Conservation (phyloP, 2,888 invertebrate species). For the Cataglyphis altisquamis region DNA sequence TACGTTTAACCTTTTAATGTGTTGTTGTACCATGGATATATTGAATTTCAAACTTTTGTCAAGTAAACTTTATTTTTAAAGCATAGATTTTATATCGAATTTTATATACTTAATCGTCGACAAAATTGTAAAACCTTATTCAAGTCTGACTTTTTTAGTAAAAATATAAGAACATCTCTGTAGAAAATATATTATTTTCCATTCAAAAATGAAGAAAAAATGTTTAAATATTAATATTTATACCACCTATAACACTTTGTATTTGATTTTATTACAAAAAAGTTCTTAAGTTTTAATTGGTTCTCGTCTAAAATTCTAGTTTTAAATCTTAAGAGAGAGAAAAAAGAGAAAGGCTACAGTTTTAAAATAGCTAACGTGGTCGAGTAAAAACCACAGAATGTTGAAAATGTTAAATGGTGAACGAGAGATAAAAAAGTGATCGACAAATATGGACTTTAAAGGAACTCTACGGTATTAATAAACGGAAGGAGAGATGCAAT, state of each 20-base stretch:
- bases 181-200: background rate
- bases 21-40: slow-evolving; percentile 13
- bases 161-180: background rate
- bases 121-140: slow-evolving; percentile 2
- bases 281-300: background rate
- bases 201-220: background rate
- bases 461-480: slow-evolving; percentile 18
- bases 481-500: background rate
- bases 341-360: background rate
- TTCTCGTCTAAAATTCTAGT: background rate
- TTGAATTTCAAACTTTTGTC: slow-evolving; percentile 21
- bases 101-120: background rate
- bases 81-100: background rate
- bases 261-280: background rate
- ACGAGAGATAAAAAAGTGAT: slow-evolving; percentile 21
- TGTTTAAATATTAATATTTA: slow-evolving; percentile 3
- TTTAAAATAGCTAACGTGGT: background rate
- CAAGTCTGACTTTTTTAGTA: background rate
- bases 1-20: slow-evolving; percentile 10
- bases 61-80: slow-evolving; percentile 19
- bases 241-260: background rate
- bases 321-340: background rate
- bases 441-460: slow-evolving; percentile 22
- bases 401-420: background rate
- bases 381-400: slow-evolving; percentile 19